phyloP scores from a whole-genome alignment of 2,113 vertebrate genomes.

The Struthidea cinerea region DNA sequence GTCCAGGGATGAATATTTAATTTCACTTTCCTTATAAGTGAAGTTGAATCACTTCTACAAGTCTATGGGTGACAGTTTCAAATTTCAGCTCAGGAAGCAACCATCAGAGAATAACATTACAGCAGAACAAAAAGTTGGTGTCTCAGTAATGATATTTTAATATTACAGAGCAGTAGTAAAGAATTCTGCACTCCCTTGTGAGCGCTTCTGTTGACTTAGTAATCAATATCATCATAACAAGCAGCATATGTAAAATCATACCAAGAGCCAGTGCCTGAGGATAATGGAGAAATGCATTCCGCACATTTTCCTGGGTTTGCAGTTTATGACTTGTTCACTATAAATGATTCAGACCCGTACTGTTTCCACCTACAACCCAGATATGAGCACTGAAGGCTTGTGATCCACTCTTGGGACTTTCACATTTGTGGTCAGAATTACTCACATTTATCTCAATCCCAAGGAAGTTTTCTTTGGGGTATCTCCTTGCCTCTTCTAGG shows the following conservation, averaged over 20 bases:
- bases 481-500: background rate
- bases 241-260: conserved; percentile 65
- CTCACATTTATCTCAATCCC: background rate
- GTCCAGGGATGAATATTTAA: conserved; percentile 81
- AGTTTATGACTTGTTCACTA: background rate
- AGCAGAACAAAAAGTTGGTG: conserved; percentile 64
- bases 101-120: conserved; percentile 75
- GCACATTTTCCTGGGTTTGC: background rate
- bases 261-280: conserved; percentile 60
- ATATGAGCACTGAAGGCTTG: rapidly evolving
- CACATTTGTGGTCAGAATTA: background rate
- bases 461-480: background rate
- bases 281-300: conserved; percentile 44
- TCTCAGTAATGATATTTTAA: conserved; percentile 77
- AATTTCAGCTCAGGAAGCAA: conserved; percentile 75
- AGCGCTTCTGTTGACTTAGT: conserved; percentile 74
- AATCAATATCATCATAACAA: conserved; percentile 77
- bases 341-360: conserved; percentile 14
- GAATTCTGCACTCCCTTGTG: conserved; percentile 66
- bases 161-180: conserved; percentile 67
- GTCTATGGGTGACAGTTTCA: conserved; percentile 78
- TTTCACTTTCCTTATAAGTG: conserved; percentile 75
- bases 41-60: conserved; percentile 75
- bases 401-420: background rate
- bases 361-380: background rate